A percentile compares a stretch with the other conserved stretches of the same genome.
phyloP scores from a whole-genome alignment of 2,888 invertebrate species.

The Eristalis pertinax region DNA sequence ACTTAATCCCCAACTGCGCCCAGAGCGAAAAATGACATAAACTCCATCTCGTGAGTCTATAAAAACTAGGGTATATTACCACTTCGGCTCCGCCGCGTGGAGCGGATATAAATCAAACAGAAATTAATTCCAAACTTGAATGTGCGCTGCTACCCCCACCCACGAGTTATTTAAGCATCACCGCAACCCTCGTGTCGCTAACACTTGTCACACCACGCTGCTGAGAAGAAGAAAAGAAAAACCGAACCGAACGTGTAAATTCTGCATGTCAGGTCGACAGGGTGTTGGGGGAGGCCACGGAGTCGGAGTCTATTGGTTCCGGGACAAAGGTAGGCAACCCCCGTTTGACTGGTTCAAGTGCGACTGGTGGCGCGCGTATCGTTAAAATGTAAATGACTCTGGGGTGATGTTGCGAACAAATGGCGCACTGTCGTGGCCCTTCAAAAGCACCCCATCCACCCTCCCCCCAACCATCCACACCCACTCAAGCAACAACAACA shows the following conservation, averaged over 20 bases:
- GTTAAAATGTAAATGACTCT: background rate
- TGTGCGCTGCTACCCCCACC: slow-evolving; percentile 5
- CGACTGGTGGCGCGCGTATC: background rate
- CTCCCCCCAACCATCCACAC: too few relatives aligned
- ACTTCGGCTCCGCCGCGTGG: slow-evolving; percentile 31
- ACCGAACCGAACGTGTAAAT: slow-evolving; percentile 33
- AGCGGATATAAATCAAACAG: slow-evolving; percentile 60
- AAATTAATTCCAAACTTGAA: slow-evolving; percentile 58
- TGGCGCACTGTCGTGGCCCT: background rate
- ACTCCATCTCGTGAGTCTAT: background rate
- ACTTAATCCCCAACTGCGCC: background rate
- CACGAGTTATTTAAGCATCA: background rate
- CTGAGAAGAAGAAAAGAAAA: background rate
- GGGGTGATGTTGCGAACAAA: background rate
- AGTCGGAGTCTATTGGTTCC: slow-evolving; percentile 21
- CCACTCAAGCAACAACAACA: background rate
- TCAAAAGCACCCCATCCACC: too few relatives aligned
- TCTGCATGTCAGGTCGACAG: slow-evolving; percentile 52
- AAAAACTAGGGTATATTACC: background rate
- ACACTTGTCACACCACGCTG: background rate
- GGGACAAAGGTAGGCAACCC: background rate
- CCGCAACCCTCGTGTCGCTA: background rate
- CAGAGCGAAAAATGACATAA: background rate
- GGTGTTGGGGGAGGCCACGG: too few relatives aligned
- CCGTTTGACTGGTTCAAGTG: background rate